Conservation (phyloP, 2,113 vertebrate genomes). For the Fukomys damarensis region DNA sequence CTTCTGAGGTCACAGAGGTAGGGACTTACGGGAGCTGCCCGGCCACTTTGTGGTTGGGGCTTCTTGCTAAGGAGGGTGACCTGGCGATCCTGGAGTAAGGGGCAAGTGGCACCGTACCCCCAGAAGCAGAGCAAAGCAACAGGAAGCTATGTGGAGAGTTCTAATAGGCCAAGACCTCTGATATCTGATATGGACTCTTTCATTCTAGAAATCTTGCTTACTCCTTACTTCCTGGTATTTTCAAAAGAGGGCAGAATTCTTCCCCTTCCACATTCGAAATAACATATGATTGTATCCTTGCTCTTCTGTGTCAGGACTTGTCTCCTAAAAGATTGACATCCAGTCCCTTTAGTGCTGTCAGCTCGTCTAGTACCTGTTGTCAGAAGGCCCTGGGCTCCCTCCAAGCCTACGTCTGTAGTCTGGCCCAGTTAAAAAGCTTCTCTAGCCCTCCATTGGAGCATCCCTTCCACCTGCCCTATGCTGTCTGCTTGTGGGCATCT, state of each 20-base stretch:
- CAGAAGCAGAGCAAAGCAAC: background rate
- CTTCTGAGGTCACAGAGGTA: background rate
- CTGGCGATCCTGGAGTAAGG: background rate
- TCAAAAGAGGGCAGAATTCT: slow-evolving; percentile 18
- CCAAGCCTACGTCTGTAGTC: background rate
- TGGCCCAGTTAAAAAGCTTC: background rate
- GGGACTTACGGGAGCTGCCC: background rate
- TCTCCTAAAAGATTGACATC: slow-evolving; percentile 15
- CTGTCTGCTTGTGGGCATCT: background rate
- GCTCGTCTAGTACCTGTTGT: slow-evolving; percentile 7
- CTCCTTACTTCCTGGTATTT: background rate
- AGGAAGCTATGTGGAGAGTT: background rate
- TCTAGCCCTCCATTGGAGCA: background rate
- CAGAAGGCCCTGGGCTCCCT: background rate
- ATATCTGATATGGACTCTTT: background rate
- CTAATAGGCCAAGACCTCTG: background rate
- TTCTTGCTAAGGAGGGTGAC: background rate
- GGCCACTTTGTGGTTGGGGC: background rate
- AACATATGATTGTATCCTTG: background rate
- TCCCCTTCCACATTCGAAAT: background rate
- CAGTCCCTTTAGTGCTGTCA: background rate
- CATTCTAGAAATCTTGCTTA: background rate
- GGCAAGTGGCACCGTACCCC: background rate
- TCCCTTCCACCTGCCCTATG: background rate
- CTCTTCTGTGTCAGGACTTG: background rate